phyloP scores from a whole-genome alignment of 92 coral and sea anemone genomes.

The Porites divaricata region DNA sequence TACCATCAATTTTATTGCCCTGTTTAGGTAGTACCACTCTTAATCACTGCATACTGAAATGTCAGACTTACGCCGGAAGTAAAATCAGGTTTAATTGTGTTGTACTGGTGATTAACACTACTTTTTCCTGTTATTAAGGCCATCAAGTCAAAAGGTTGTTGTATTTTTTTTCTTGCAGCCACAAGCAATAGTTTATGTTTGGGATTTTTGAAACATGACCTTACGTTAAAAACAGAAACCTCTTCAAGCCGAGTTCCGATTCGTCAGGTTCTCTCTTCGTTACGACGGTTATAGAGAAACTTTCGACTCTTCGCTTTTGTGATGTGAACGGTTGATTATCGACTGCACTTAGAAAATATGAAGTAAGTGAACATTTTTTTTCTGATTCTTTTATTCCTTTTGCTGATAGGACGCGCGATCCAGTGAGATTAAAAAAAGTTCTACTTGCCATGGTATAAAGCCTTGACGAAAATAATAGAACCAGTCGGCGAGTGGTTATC shows the following conservation, averaged over 20 bases:
- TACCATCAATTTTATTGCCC: no score
- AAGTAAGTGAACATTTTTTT: constrained; percentile 24
- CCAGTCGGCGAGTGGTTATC: constrained; percentile 32
- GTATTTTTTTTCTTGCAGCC: background rate
- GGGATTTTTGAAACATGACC: constrained; percentile 43
- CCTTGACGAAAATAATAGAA: background rate
- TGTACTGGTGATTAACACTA: no score
- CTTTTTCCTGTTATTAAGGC: no score
- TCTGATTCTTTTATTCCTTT: background rate
- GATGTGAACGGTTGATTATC: background rate
- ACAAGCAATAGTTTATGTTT: constrained; percentile 45
- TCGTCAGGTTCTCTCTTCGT: background rate
- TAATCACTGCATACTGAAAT: no score
- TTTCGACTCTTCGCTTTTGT: background rate
- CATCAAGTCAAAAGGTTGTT: no score
- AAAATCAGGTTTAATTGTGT: no score
- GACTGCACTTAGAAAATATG: background rate
- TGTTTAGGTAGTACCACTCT: no score
- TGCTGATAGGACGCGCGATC: background rate
- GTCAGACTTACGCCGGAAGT: no score
- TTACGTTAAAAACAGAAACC: constrained; percentile 1
- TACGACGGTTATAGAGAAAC: constrained; percentile 4
- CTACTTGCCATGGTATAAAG: background rate
- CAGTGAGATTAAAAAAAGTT: background rate
- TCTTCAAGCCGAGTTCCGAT: background rate